These are phyloP conservation scores for Leptodactylus fallax DNA, from an alignment of 2,797 vertebrate genomes.

Conservation along the genomic window DNA sequence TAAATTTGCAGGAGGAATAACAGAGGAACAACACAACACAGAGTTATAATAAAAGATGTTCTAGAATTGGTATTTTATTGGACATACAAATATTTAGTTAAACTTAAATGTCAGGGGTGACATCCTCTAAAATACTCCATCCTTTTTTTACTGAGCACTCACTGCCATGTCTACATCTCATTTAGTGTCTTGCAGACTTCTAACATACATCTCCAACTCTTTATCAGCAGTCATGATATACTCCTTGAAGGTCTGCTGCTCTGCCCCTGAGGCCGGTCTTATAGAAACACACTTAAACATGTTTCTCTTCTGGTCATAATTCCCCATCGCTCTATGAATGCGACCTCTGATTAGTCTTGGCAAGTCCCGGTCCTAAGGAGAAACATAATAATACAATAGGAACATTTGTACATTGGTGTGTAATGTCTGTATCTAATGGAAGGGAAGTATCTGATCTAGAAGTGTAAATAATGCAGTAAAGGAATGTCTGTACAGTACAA, in stretches of 20 bases:
- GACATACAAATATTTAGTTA: too few relatives aligned
- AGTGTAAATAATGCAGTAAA: too few relatives aligned
- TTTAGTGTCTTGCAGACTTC: constrained; percentile 71
- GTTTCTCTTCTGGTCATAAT: constrained; percentile 84
- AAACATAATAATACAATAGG: constrained; percentile 2
- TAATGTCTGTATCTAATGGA: too few relatives aligned
- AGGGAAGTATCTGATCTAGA: too few relatives aligned
- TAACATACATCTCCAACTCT: constrained; percentile 82
- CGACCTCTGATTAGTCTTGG: constrained; percentile 92
- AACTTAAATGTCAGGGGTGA: neutral
- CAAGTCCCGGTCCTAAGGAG: constrained; percentile 85
- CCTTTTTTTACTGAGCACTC: too few relatives aligned
- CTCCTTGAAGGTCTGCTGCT: constrained; percentile 86
- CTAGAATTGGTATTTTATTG: too few relatives aligned
- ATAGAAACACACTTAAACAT: constrained; percentile 89
- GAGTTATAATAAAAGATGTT: too few relatives aligned
- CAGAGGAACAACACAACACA: too few relatives aligned
- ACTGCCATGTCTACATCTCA: constrained; percentile 73
- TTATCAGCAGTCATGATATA: constrained; percentile 83
- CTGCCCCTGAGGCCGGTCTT: constrained; percentile 81
- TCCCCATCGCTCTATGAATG: constrained; percentile 91
- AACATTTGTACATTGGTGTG: too few relatives aligned
- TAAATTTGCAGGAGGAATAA: too few relatives aligned
- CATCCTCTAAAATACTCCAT: too few relatives aligned
- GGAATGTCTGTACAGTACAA: too few relatives aligned